Base-by-base conservation (phyloP, 1,140 invertebrate genomes). In the Megalopta genalis region DNA sequence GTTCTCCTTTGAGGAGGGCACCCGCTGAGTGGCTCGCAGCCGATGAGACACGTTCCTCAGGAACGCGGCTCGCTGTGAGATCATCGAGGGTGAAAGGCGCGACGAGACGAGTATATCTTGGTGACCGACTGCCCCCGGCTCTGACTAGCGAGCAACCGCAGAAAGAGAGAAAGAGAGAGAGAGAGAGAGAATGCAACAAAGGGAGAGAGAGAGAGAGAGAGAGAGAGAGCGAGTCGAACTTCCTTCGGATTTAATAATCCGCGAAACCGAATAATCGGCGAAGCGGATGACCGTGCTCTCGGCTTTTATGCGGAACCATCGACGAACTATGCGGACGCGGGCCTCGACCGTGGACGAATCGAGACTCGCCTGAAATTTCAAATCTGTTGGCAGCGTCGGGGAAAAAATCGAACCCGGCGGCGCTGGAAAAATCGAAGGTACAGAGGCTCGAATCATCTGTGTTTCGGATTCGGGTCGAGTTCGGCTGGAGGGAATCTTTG, bases 101-200 rank as follows among this genome's bases (percentile, higher is more conserved):
- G 62, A 64, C 62, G 62, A 37, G 62, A 39, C 62, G 6, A 39
- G 62, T 39, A 64, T 64, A 64, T 2, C 32, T 39, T n/a, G 62
- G 62, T 39, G 32, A 39, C 32, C 62, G 25, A 63, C 14, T 63
- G 27, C 27, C 37, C 27, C 1, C 27, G 7, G 27, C 16, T 5
- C 10, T 14, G 2, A 14, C 16, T 2, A 12, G 12, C 2, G 5
- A 21, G 42, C 1, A 14, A 46, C 42, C 14, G 42, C 10, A 46
- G 10, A 12, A 14, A 46, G 0, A 46, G 42, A 46, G 42, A 46
- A 10, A 14, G 9, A 42, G 9, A 8, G 7, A 42, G 39, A 42
- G 9, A 42, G 7, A 42, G 39, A 42, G 39, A 42, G n/a, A n/a
- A n/a, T n/a, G 7, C 39, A 0, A 10, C 6, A 10, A 42, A 42